phyloP scores from a whole-genome alignment of 2,888 invertebrate species.

The Panzeria rudis region DNA sequence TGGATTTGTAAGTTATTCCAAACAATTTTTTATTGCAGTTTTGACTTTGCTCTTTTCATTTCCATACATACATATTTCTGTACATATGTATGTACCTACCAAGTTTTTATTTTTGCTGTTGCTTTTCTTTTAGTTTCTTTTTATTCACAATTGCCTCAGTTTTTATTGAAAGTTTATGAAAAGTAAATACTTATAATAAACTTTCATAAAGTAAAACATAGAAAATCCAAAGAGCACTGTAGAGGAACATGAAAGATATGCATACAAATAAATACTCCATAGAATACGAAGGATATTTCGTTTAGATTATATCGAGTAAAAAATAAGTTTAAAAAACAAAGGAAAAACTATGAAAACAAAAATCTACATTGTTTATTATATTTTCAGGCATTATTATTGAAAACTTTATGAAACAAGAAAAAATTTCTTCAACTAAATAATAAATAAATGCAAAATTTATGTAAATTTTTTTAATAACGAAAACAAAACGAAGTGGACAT shows the following conservation, averaged over 20 bases:
- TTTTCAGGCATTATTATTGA: conserved; percentile 56
- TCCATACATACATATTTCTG: too few relatives aligned
- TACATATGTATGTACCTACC: background rate
- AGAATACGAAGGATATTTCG: conserved; percentile 48
- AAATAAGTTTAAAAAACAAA: conserved; percentile 5
- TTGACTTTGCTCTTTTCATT: conserved; percentile 65
- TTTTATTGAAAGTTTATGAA: conserved; percentile 61
- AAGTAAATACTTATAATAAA: conserved; percentile 68
- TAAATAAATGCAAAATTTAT: conserved; percentile 50
- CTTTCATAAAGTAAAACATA: conserved; percentile 56
- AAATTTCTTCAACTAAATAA: conserved; percentile 36
- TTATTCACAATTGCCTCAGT: conserved; percentile 27
- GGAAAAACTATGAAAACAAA: conserved; percentile 43
- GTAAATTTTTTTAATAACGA: conserved; percentile 35
- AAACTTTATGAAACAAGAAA: conserved; percentile 56
- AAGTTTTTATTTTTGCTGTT: conserved; percentile 6
- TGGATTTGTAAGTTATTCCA: conserved; percentile 69
- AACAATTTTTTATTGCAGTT: conserved; percentile 72
- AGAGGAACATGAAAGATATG: conserved; percentile 14
- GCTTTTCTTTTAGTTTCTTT: conserved; percentile 39
- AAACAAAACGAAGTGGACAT: conserved; percentile 23
- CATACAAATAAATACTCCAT: conserved; percentile 28
- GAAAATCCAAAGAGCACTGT: conserved; percentile 38
- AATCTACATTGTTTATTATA: conserved; percentile 57
- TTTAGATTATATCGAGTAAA: conserved; percentile 35